Conservation (phyloP, 2,888 invertebrate genomes). For the Resseliella maxima region DNA sequence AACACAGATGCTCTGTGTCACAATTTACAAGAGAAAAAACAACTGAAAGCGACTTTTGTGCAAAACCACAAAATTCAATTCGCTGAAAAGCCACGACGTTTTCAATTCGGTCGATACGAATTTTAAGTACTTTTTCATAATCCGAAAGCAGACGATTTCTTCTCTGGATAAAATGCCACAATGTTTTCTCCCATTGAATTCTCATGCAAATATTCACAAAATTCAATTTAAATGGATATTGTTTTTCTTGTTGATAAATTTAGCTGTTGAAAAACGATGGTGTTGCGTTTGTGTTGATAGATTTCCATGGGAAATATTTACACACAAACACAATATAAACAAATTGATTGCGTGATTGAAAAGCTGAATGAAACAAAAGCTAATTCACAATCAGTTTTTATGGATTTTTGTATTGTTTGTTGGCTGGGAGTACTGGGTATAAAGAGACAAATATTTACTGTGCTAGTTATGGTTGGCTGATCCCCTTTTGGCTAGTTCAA, state of each 20-base stretch:
- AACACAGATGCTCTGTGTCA: background rate
- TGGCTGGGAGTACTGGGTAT: background rate
- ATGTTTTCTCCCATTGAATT: background rate
- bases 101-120: background rate
- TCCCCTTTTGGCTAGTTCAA: background rate
- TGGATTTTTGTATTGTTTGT: background rate
- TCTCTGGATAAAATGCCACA: background rate
- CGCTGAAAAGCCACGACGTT: background rate
- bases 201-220: background rate
- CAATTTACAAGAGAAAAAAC: background rate
- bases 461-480: background rate
- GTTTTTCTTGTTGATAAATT: background rate
- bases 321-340: background rate
- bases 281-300: background rate
- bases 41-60: background rate
- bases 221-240: background rate
- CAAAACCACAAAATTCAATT: background rate
- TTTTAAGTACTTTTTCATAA: background rate
- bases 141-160: background rate
- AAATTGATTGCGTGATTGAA: conserved; percentile 2
- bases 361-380: conserved; percentile 9
- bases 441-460: background rate
- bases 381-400: background rate
- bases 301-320: conserved; percentile 10
- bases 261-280: background rate